Evolutionary conservation across 2,113 vertebrate species (phyloP), one percentile per base, ranked within the genome.

Genomic region (Hoplias malabaricus): DNA sequence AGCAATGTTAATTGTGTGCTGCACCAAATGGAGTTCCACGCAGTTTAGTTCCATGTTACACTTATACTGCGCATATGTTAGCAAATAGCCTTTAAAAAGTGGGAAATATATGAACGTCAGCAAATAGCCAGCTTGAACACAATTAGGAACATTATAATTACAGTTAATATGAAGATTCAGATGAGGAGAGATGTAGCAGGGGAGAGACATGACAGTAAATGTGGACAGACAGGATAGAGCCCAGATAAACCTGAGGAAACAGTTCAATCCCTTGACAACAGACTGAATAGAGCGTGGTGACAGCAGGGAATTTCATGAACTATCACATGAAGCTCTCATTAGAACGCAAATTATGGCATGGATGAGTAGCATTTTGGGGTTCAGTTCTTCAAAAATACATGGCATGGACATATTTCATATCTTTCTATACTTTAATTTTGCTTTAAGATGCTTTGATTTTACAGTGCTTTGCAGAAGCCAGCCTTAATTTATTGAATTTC

Each of bases 341-440:
- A 42, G 42, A 75, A 75, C n/a, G n/a, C 34, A 69, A 62, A 63
- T 80, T 34, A 19, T 57, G 21, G 40, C 38, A 14, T 21, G 23
- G 8, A 54, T 34, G 42, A 50, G 16, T 36, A 59, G 5, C 1
- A 0, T 11, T 33, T 50, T 61, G 68, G 10, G 1, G 1, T 7
- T 42, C n/a, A 9, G 13, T 2, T 7, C 34, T 38, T 33, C 38
- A 13, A 75, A 13, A 68, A 40, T 54, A 10, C 1, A 19, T 33
- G 5, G 40, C 38, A 13, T n/a, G 2, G 33, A n/a, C 48, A 31
- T 56, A 46, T 25, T 3, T 42, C 25, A 59, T 29, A 42, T 14
- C 46, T 65, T 57, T 19, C 36, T n/a, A 23, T 29, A 46, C 43
- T 70, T 43, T 54, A 75, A 63, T 56, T n/a, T 46, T 70, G 43